A percentile compares a stretch with the other conserved stretches of the same genome.
These are phyloP conservation scores for Drepana arcuata DNA, from an alignment of 1,140 invertebrate species.

Conservation along the genomic window DNA sequence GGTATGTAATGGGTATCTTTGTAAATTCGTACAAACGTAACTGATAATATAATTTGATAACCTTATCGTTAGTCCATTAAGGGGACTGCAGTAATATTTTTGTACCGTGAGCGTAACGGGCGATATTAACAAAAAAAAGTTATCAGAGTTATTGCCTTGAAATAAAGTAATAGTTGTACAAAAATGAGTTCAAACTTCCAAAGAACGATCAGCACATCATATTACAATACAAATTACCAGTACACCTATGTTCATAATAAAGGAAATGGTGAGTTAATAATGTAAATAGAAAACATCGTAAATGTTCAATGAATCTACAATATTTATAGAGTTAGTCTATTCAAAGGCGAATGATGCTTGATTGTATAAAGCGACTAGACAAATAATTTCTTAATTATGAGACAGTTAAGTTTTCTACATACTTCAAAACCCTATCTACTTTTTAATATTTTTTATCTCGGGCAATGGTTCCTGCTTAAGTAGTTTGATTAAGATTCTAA, in stretches of 20 bases:
- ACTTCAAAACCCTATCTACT: too few species aligned
- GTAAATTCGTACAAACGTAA: constrained; percentile 1
- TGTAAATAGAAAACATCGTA: constrained; percentile 4
- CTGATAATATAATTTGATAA: constrained; percentile 18
- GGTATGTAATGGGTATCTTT: not conserved
- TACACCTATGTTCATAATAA: constrained; percentile 48
- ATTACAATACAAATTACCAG: constrained; percentile 50
- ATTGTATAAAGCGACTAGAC: too few species aligned
- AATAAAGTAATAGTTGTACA: not conserved
- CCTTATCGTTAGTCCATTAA: constrained; percentile 26
- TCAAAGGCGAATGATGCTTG: too few species aligned
- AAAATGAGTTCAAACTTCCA: constrained; percentile 35
- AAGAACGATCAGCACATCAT: constrained; percentile 29
- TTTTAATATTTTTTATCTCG: too few species aligned
- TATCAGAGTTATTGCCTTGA: not conserved
- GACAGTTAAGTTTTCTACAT: too few species aligned
- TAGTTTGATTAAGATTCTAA: too few species aligned
- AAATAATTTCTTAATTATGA: too few species aligned
- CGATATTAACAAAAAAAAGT: not conserved
- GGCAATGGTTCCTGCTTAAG: too few species aligned
- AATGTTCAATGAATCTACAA: too few species aligned
- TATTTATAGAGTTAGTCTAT: too few species aligned
- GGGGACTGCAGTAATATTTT: constrained; percentile 1
- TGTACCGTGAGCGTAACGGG: too few species aligned
- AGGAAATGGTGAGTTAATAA: constrained; percentile 42